Evolutionary conservation across 1,140 invertebrate genomes (phyloP).

Genomic region (Idris sp.): DNA sequence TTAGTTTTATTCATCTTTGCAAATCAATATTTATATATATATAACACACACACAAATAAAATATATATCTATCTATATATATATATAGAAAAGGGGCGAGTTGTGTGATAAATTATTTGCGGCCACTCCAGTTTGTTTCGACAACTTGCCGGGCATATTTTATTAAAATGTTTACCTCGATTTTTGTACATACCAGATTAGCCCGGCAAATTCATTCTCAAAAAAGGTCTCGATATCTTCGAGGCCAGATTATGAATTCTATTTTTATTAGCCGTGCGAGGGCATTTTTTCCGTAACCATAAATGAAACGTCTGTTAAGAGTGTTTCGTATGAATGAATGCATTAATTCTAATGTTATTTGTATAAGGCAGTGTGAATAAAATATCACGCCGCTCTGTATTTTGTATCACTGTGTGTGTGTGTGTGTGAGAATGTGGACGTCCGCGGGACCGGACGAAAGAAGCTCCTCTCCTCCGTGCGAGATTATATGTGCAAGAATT

Average conservation of each 20-base stretch:
- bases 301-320: constrained; percentile 54
- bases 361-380: constrained; percentile 53
- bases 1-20: constrained; percentile 38
- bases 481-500: constrained; percentile 62
- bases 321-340: constrained; percentile 50
- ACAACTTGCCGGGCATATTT: constrained; percentile 42
- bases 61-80: too few relatives aligned
- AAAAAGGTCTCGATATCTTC: constrained; percentile 21
- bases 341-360: constrained; percentile 58
- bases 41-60: neutral
- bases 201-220: constrained; percentile 23
- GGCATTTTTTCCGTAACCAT: constrained; percentile 41
- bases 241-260: constrained; percentile 46
- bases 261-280: constrained; percentile 36
- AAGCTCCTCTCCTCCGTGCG: constrained; percentile 40
- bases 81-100: constrained; percentile 12
- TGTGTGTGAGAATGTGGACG: neutral
- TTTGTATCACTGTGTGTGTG: too few relatives aligned
- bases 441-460: constrained; percentile 30
- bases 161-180: constrained; percentile 44
- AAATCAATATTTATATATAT: constrained; percentile 38
- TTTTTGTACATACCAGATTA: constrained; percentile 44
- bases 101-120: constrained; percentile 37
- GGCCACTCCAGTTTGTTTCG: constrained; percentile 40
- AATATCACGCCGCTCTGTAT: constrained; percentile 25